Evolutionary conservation across 30 jellyfish, hydroid and myxozoan genomes (phyloP), one percentile per base, ranked within the genome.

Genomic region (Sanderia malayensis): DNA sequence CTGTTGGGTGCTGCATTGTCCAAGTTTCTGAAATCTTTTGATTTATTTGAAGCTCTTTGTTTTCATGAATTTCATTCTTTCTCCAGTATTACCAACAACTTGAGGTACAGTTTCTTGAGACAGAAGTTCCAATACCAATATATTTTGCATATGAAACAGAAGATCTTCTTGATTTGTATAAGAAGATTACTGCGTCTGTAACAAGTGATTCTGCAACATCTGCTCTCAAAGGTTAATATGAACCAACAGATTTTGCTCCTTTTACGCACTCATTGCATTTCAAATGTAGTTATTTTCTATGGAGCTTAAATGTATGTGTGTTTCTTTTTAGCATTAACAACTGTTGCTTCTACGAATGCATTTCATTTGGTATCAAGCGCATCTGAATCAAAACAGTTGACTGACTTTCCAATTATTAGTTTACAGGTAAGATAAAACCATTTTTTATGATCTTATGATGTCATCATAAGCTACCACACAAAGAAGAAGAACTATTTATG

Each of bases 291-390:
- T n/a, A n/a, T n/a, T n/a, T n/a, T n/a, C n/a, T n/a, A n/a, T n/a
- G n/a, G n/a, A n/a, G n/a, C n/a, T n/a, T n/a, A n/a, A n/a, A n/a
- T n/a, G n/a, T n/a, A n/a, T n/a, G n/a, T 44, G 1, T 41, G 34
- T 46, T 66, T 20, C 55, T 68, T 45, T 23, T 44, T 37, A 89
- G 97, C 97, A 18, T 49, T 89, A 77, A 77, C 89, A 21, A 73
- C 89, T 22, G 94, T 89, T 11, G 94, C 97, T 37, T 82, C 95
- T 58, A 89, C 97, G n/a, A 89, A 82, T 76, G 85, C 95, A 34
- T 89, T 62, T 53, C 97, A 89, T 60, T 71, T 89, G 62, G 95
- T 83, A 23, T 82, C 97, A 18, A 79, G 81, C 31, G 82, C 93
- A 15, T 61, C 86, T 0, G 97, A 89, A 37, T 82, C 97, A 20